Percentiles rank a stretch among this genome's conserved stretches.
Conservation (phyloP, 2,113 vertebrate genomes). For the Podilymbus podiceps region DNA sequence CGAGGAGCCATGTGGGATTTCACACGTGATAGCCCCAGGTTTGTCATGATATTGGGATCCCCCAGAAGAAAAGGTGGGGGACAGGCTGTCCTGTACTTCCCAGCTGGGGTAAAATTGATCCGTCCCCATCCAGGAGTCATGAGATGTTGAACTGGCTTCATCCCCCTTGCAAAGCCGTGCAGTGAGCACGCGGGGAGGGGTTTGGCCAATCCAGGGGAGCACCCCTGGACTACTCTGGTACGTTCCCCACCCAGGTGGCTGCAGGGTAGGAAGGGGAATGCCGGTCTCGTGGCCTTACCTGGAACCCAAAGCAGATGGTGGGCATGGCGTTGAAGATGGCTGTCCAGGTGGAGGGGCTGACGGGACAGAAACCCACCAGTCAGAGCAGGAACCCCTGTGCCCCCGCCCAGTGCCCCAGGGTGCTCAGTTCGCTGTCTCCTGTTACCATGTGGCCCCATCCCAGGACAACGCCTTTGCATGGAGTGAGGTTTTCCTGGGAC, state of each 20-base stretch:
- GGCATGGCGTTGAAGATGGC: slow-evolving; percentile 92
- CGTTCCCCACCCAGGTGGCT: neutral
- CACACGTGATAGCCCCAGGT: accelerated
- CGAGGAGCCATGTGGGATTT: accelerated
- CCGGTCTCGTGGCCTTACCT: slow-evolving; percentile 69
- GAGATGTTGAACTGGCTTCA: neutral
- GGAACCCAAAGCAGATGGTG: slow-evolving; percentile 94
- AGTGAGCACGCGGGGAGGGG: too few relatives aligned
- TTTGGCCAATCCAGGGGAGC: neutral
- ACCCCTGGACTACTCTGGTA: neutral
- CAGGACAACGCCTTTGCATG: neutral
- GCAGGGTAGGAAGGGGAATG: neutral
- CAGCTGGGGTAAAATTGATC: neutral
- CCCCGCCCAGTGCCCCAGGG: accelerated
- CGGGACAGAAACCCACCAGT: slow-evolving; percentile 9
- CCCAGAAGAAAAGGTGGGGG: neutral
- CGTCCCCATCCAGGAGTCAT: neutral
- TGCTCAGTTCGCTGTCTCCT: neutral
- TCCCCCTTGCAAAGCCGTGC: accelerated
- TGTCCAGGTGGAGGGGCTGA: slow-evolving; percentile 87
- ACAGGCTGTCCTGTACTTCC: neutral
- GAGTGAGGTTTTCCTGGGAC: neutral
- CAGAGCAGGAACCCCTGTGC: neutral
- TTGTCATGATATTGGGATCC: accelerated
- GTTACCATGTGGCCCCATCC: neutral